Conservation (phyloP, 2,113 vertebrate genomes). For the Reinhardtius hippoglossoides region DNA sequence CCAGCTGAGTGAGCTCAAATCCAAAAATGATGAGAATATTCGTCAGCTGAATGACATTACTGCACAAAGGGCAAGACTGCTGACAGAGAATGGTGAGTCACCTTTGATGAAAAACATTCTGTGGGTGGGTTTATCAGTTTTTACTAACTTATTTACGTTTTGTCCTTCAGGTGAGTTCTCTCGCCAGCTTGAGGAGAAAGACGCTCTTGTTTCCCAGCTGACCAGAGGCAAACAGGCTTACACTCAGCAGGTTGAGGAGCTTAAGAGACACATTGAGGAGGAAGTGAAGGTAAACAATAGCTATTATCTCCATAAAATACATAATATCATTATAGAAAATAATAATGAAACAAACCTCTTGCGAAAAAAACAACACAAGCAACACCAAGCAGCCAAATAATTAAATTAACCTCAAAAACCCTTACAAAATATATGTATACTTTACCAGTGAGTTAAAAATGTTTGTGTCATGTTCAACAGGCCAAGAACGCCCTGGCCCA, state of each 20-base stretch:
- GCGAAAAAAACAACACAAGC: background rate
- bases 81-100: constrained; percentile 60
- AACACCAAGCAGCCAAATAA: background rate
- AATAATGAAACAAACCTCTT: background rate
- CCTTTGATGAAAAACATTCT: background rate
- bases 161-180: constrained; percentile 79
- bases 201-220: constrained; percentile 10
- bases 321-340: background rate
- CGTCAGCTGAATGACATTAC: constrained; percentile 53
- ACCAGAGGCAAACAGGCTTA: constrained; percentile 8
- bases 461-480: constrained; percentile 62
- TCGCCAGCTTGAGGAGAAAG: constrained; percentile 49
- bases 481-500: constrained; percentile 92
- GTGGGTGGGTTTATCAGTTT: background rate
- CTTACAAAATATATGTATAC: background rate
- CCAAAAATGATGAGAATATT: constrained; percentile 62
- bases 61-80: constrained; percentile 50
- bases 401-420: too few species aligned
- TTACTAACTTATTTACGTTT: background rate
- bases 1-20: constrained; percentile 87
- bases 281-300: constrained; percentile 73
- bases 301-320: background rate
- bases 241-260: constrained; percentile 80
- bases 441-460: background rate
- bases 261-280: constrained; percentile 86